phyloP scores from a whole-genome alignment of 1,140 invertebrate genomes.

The Solenopsis fugax region DNA sequence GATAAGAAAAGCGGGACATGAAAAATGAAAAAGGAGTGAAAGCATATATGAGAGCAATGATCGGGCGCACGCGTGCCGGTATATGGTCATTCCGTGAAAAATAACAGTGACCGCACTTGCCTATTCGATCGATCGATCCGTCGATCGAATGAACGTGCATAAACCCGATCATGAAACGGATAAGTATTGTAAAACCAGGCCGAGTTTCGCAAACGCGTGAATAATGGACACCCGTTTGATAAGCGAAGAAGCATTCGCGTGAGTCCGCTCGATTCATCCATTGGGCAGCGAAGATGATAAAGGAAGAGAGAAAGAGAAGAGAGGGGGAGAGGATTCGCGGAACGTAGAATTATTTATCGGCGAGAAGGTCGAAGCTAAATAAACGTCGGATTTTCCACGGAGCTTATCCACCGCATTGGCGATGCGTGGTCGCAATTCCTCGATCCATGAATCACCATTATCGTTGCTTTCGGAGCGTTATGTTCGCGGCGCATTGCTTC shows the following conservation, averaged over 20 bases:
- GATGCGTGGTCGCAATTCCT: conserved; percentile 58
- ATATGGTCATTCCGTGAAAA: conserved; percentile 73
- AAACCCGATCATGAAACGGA: conserved; percentile 53
- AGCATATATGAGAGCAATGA: conserved; percentile 58
- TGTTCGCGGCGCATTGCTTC: conserved; percentile 16
- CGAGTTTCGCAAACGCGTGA: conserved; percentile 79
- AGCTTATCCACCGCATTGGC: conserved; percentile 74
- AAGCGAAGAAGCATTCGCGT: conserved; percentile 83
- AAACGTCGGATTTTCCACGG: conserved; percentile 82
- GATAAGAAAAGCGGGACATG: conserved; percentile 33
- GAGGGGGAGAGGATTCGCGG: conserved; percentile 57
- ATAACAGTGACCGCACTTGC: conserved; percentile 60
- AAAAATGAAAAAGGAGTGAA: conserved; percentile 58
- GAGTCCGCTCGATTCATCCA: conserved; percentile 80
- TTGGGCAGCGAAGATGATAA: conserved; percentile 7
- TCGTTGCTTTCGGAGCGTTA: conserved; percentile 55
- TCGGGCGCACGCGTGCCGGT: conserved; percentile 49
- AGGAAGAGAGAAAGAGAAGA: conserved; percentile 22
- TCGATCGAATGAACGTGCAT: conserved; percentile 60
- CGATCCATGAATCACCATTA: conserved; percentile 73
- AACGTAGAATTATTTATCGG: conserved; percentile 83
- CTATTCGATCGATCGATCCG: conserved; percentile 64
- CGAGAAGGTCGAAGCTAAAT: conserved; percentile 83
- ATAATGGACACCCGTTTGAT: conserved; percentile 85
- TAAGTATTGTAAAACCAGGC: conserved; percentile 75